Evolutionary conservation across 2,888 invertebrate genomes (phyloP).

Genomic region (Chrysopilus asiliformis): DNA sequence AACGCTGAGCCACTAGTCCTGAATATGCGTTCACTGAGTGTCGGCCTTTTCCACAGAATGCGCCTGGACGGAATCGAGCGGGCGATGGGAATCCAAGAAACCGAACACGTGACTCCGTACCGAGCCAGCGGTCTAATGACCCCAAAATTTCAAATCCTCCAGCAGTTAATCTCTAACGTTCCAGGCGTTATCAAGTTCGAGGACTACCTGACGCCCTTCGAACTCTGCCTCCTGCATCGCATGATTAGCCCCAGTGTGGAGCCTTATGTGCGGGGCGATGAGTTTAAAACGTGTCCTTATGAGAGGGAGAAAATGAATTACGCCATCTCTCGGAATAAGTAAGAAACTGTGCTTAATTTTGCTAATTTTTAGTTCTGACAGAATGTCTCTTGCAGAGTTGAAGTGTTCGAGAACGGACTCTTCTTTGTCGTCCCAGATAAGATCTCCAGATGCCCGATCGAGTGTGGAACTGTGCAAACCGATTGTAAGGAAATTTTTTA

Average conservation of each 20-base stretch:
- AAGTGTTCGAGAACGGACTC: slow-evolving; percentile 6
- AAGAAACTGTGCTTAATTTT: too few relatives aligned
- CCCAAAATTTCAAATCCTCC: slow-evolving; percentile 43
- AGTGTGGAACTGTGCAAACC: slow-evolving; percentile 50
- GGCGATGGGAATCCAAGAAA: slow-evolving; percentile 35
- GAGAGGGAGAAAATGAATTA: not conserved
- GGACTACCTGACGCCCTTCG: slow-evolving; percentile 33
- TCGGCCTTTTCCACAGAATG: slow-evolving; percentile 41
- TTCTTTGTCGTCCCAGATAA: slow-evolving; percentile 7
- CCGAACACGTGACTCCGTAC: slow-evolving; percentile 42
- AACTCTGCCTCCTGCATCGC: slow-evolving; percentile 41
- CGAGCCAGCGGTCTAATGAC: slow-evolving; percentile 45
- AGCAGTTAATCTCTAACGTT: slow-evolving; percentile 44
- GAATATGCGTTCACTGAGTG: slow-evolving; percentile 42
- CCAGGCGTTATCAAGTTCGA: slow-evolving; percentile 23
- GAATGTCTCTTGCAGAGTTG: slow-evolving; percentile 4
- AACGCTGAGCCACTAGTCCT: slow-evolving; percentile 37
- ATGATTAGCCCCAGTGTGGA: slow-evolving; percentile 46
- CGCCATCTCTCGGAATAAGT: slow-evolving; percentile 5
- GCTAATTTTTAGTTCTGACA: too few relatives aligned
- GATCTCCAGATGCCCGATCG: slow-evolving; percentile 43
- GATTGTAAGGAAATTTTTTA: slow-evolving; percentile 14
- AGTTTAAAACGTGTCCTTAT: slow-evolving; percentile 36
- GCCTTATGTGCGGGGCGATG: slow-evolving; percentile 46
- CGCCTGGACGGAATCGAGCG: slow-evolving; percentile 48